Conservation (phyloP, 2,797 vertebrate genomes). For the Argyrosomus regius region DNA sequence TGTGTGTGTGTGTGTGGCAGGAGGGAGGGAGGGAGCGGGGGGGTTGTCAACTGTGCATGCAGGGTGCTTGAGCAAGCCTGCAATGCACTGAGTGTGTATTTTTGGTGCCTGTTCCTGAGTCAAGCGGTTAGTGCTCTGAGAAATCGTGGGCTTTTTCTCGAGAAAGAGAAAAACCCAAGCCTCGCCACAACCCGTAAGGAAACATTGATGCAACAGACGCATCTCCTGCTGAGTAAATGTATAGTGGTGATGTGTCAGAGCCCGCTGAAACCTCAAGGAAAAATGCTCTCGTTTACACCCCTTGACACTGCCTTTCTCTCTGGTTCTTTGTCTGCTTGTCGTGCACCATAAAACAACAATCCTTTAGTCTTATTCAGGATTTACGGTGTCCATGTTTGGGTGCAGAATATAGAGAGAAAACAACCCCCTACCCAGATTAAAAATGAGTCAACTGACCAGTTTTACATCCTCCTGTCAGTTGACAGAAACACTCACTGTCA, state of each 20-base stretch:
- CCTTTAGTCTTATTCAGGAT: neutral
- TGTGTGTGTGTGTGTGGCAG: neutral
- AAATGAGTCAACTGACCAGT: slow-evolving; percentile 2
- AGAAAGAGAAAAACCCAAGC: slow-evolving; percentile 16
- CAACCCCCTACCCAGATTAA: neutral
- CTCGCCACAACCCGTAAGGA: slow-evolving; percentile 34
- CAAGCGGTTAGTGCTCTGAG: slow-evolving; percentile 46
- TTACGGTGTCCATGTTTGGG: neutral
- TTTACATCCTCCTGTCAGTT: neutral
- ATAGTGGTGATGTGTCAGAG: slow-evolving; percentile 47
- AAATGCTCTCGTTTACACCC: slow-evolving; percentile 7
- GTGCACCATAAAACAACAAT: neutral
- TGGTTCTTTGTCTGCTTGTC: neutral
- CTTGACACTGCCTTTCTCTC: neutral
- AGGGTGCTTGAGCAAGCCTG: slow-evolving; percentile 38
- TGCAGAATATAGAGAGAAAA: neutral
- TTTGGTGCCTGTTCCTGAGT: slow-evolving; percentile 43
- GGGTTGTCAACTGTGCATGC: slow-evolving; percentile 35
- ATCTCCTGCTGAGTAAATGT: slow-evolving; percentile 45
- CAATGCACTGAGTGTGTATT: slow-evolving; percentile 39
- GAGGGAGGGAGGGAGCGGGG: neutral
- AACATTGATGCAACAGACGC: slow-evolving; percentile 55
- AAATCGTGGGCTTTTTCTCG: slow-evolving; percentile 29
- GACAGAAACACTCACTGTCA: slow-evolving; percentile 13
- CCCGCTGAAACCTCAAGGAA: slow-evolving; percentile 35